These are phyloP conservation scores for Rhaphigaster nebulosa DNA, from an alignment of 2,888 invertebrate genomes.

Conservation along the genomic window DNA sequence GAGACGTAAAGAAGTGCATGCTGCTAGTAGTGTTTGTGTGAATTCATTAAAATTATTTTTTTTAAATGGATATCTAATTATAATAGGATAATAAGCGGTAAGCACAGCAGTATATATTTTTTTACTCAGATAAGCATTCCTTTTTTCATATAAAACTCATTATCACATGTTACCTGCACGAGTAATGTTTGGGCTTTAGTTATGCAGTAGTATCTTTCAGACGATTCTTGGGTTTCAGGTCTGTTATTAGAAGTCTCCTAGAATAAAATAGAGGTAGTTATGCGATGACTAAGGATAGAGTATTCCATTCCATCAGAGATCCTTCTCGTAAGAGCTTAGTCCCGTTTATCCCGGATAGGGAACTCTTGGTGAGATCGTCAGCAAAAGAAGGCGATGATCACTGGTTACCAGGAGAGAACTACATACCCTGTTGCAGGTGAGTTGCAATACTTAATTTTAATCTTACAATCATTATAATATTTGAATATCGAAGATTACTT, in stretches of 20 bases:
- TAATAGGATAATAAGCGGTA: too few relatives aligned
- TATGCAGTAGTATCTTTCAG: background rate
- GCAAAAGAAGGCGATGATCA: background rate
- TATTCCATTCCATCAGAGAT: background rate
- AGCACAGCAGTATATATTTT: too few relatives aligned
- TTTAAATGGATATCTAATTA: too few relatives aligned
- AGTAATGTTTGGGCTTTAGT: too few relatives aligned
- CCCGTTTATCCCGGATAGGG: background rate
- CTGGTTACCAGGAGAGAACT: background rate
- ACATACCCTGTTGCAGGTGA: background rate
- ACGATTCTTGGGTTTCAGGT: background rate
- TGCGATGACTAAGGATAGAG: background rate
- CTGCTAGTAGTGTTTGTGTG: too few relatives aligned
- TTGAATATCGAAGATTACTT: too few relatives aligned
- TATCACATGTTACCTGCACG: too few relatives aligned
- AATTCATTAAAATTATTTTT: too few relatives aligned
- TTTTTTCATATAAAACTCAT: too few relatives aligned
- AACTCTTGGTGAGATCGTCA: background rate
- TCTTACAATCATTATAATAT: background rate
- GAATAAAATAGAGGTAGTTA: background rate
- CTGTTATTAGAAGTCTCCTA: background rate
- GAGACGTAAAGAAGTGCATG: too few relatives aligned
- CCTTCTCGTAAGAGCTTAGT: background rate
- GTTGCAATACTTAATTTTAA: too few relatives aligned
- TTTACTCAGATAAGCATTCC: too few relatives aligned